Base-by-base conservation (phyloP, 1,140 invertebrate species). In the Heterodera carotae region DNA sequence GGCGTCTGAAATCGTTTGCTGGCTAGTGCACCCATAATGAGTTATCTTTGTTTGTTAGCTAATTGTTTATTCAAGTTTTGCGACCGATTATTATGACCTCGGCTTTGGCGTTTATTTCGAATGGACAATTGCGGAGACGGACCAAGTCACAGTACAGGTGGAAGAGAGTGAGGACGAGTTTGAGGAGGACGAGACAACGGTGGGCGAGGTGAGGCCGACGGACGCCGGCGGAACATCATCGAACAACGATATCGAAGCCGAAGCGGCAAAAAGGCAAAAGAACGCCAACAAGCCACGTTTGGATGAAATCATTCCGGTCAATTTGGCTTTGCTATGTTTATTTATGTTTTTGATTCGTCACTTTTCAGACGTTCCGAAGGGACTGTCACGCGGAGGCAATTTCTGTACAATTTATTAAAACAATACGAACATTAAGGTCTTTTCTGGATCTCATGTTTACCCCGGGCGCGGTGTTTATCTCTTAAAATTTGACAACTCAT, bases 401-500 rank as follows among this genome's bases (percentile, higher is more conserved):
- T 12, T 34, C 25, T 43, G 29, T 31, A 22, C 69, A 10, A 1
- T 71, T 56, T 56, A 64, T 3, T 71, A 48, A 53, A 2, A 29
- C 6, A 71, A 66, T 15, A 33, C 12, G 78, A 6, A 36, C 18
- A 27, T 80, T 27, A 67, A 85, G 73, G 69, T 78, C 29, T 82
- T 81, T 86, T 95, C 94, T 62, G 97, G 97, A 10, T 95, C 93
- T 82, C 97, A 99, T 89, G 90, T 92, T 33, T 99, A 99, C 89
- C 97, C 97, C 5, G 96, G 90, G 7, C 86, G 94, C 27, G 97
- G 97, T 53, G 93, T 98, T 53, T 99, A 99, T 90, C 90, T 98
- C 87, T 90, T 99, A 10, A 99, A 99, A 90, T 99, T 99, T 89
- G 97, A 99, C 89, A 99, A 99, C 90, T 96, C 95, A 0, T 99